These are phyloP conservation scores for Geotrypetes seraphini DNA, from an alignment of 2,797 vertebrate species.

Conservation along the genomic window DNA sequence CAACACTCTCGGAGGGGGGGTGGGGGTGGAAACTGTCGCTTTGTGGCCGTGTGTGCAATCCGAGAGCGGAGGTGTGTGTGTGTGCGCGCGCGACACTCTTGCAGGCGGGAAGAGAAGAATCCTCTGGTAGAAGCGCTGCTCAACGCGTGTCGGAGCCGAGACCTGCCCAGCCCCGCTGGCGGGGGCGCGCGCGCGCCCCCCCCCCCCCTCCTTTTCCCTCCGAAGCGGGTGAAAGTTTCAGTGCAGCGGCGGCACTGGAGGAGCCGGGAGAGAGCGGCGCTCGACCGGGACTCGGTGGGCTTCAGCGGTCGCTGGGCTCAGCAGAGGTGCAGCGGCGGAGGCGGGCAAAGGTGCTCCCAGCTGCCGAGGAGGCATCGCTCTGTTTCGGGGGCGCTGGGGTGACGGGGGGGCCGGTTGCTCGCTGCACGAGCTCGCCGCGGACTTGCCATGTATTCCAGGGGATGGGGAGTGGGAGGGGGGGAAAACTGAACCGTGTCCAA, in stretches of 20 bases:
- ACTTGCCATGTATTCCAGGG: slow-evolving; percentile 16
- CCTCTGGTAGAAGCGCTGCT: no score
- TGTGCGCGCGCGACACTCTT: slow-evolving; percentile 38
- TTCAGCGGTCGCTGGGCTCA: no score
- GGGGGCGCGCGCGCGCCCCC: slow-evolving; percentile 16
- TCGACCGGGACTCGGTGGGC: no score
- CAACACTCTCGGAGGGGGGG: no score
- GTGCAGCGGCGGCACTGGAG: no score
- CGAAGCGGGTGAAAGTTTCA: no score
- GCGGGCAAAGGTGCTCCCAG: background rate
- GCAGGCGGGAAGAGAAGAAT: no score
- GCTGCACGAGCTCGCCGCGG: slow-evolving; percentile 11
- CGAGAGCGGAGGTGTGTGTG: slow-evolving; percentile 27
- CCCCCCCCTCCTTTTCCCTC: slow-evolving; percentile 7
- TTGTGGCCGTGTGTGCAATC: slow-evolving; percentile 25
- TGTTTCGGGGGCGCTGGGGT: slow-evolving; percentile 14
- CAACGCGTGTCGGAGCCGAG: no score
- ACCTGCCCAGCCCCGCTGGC: no score
- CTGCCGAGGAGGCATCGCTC: background rate
- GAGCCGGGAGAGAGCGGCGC: no score
- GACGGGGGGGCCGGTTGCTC: slow-evolving; percentile 20
- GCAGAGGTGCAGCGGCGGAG: slow-evolving; percentile 4
- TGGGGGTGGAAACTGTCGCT: no score
- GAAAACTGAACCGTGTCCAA: slow-evolving; percentile 75
- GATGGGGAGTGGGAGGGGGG: background rate